Evolutionary conservation across 92 coral and sea anemone species (phyloP), one percentile per base, ranked within the genome.

Genomic region (Desmophyllum pertusum): DNA sequence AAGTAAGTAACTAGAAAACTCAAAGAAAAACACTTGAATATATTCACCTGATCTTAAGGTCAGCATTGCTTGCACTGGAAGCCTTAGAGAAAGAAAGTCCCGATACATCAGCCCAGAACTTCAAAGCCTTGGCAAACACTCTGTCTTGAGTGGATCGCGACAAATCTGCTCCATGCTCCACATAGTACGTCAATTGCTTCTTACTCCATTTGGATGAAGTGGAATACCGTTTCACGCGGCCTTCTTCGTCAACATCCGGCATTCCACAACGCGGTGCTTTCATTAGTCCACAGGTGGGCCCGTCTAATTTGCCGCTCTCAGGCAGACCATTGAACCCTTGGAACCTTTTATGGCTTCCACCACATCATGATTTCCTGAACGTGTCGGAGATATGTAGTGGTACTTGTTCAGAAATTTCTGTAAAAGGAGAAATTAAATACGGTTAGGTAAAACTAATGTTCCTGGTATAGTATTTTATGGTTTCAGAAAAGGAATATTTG

Each of bases 291-390:
- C 23, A 7, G 0, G 66, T 61, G 30, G 14, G 10, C 14, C n/a
- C 35, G 15, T 61, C 66, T 29, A 61, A 61, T 10, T 61, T 61
- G 66, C 66, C 66, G 14, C 33, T 61, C 66, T 23, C 35, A 27
- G 66, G 66, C 11, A 61, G 66, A 61, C 66, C 66, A 61, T 31
- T 61, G 66, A 61, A 61, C 27, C n/a, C 66, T 61, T 61, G 66
- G 66, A 61, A 61, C 3, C n/a, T 61, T 61, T 8, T 61, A 61
- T 61, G 66, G 66, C 66, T n/a, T 13, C 19, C 19, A 11, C 66
- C 66, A 61, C 5, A 33, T 61, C 35, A 2, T 61, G 66, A 29
- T 61, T 61, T 61, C 66, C 35, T 3, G 66, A 7, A 9, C 66
- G 66, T 11, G 66, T n/a, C 0, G 66, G 66, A 61, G 66, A 61